Conservation (phyloP, 1,140 invertebrate genomes). For the Drepana arcuata region DNA sequence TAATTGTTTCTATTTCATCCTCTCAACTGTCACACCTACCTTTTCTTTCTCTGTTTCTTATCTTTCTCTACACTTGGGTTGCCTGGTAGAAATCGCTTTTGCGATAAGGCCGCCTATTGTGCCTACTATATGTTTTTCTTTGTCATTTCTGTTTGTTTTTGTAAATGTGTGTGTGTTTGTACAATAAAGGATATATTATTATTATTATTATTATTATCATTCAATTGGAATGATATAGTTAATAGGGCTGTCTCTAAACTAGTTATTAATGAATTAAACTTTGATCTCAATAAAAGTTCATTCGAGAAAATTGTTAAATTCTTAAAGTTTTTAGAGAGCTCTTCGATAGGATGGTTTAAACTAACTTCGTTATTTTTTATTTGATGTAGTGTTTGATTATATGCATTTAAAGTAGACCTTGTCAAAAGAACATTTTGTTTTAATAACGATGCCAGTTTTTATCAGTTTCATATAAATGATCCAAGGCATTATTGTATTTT, state of each 20-base stretch:
- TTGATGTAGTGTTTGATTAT: conserved; percentile 8
- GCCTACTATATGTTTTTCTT: too few relatives aligned
- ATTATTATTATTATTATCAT: too few relatives aligned
- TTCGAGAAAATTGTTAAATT: conserved; percentile 8
- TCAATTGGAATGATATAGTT: conserved; percentile 18
- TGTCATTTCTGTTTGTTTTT: too few relatives aligned
- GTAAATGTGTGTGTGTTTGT: too few relatives aligned
- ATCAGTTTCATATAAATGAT: not conserved
- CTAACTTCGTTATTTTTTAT: conserved; percentile 10
- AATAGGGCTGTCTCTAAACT: conserved; percentile 11
- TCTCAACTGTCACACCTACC: too few relatives aligned
- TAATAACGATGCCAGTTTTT: conserved; percentile 1
- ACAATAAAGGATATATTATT: too few relatives aligned
- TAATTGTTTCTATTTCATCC: too few relatives aligned
- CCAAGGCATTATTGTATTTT: conserved; percentile 15
- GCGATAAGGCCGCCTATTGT: too few relatives aligned
- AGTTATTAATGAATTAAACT: conserved; percentile 8
- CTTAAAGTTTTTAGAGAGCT: conserved; percentile 3
- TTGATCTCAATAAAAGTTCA: conserved; percentile 1
- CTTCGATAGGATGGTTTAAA: conserved; percentile 8
- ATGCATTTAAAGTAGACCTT: not conserved
- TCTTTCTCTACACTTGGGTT: too few relatives aligned
- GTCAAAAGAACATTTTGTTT: conserved; percentile 4
- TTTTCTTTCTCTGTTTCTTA: too few relatives aligned
- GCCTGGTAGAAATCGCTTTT: too few relatives aligned